Conservation (phyloP, 2,113 vertebrate genomes). For the Malurus cyaneus region DNA sequence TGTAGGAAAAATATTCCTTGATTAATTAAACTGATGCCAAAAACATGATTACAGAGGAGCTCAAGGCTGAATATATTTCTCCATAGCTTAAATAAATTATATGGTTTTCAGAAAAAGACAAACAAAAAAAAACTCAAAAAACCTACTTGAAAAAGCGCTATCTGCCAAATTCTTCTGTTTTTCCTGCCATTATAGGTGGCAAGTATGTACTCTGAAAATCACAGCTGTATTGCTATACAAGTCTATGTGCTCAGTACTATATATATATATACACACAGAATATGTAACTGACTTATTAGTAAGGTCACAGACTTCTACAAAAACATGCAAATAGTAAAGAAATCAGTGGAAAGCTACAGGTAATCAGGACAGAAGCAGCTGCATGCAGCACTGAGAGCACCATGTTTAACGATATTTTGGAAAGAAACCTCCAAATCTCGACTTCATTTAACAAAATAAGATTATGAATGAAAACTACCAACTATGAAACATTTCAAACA, state of each 20-base stretch:
- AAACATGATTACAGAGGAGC: neutral
- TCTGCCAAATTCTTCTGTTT: neutral
- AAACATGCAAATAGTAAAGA: neutral
- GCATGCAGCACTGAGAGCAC: neutral
- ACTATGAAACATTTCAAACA: neutral
- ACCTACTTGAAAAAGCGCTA: accelerated
- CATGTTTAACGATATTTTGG: neutral
- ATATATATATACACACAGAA: neutral
- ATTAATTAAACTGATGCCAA: neutral
- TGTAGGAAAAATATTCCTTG: neutral
- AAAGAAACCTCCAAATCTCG: neutral
- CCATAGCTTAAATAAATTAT: neutral
- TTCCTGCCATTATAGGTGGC: neutral
- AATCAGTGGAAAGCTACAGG: neutral
- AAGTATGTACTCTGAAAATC: neutral
- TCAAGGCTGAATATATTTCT: neutral
- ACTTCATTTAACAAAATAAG: neutral
- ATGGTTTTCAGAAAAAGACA: neutral
- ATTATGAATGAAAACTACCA: neutral
- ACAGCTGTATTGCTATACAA: neutral
- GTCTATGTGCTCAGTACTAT: neutral
- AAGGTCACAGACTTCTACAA: neutral
- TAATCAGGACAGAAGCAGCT: neutral
- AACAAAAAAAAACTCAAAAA: too few species aligned
- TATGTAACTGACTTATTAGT: neutral